Conservation (phyloP, 30 jellyfish, hydroid and myxozoan species). For the Haliclystus octoradiatus region DNA sequence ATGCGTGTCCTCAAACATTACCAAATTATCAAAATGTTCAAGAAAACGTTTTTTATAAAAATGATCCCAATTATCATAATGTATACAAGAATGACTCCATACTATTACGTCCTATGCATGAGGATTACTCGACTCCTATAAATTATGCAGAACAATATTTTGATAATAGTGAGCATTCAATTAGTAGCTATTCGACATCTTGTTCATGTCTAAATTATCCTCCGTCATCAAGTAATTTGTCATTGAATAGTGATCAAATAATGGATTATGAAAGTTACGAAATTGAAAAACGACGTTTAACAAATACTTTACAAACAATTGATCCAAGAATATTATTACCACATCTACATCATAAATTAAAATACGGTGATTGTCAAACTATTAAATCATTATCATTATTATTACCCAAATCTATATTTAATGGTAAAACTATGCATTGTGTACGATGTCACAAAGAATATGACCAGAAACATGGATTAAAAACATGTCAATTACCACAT, state of each 20-base stretch:
- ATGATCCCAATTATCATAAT: too few species aligned
- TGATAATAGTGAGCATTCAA: too few species aligned
- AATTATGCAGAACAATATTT: too few species aligned
- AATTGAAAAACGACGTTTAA: slow-evolving; percentile 42
- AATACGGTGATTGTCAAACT: slow-evolving; percentile 11
- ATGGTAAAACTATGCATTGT: slow-evolving; percentile 68
- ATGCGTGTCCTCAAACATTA: too few species aligned
- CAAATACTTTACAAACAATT: slow-evolving; percentile 30
- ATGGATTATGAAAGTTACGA: slow-evolving; percentile 23
- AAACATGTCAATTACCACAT: slow-evolving; percentile 36
- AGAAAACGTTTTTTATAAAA: too few species aligned
- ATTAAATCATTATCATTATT: slow-evolving; percentile 26
- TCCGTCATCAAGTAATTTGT: slow-evolving; percentile 23
- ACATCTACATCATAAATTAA: slow-evolving; percentile 35
- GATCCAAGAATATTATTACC: slow-evolving; percentile 56
- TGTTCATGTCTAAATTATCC: too few species aligned
- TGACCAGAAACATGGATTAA: slow-evolving; percentile 58
- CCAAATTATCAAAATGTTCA: too few species aligned
- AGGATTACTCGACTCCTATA: too few species aligned
- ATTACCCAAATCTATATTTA: slow-evolving; percentile 51
- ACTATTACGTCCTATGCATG: too few species aligned
- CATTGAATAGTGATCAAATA: slow-evolving; percentile 48
- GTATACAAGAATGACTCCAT: too few species aligned
- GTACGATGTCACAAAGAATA: slow-evolving; percentile 71
- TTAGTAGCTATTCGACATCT: too few species aligned